Evolutionary conservation across 1,140 invertebrate genomes (phyloP).

Genomic region (Glomeris maerens): DNA sequence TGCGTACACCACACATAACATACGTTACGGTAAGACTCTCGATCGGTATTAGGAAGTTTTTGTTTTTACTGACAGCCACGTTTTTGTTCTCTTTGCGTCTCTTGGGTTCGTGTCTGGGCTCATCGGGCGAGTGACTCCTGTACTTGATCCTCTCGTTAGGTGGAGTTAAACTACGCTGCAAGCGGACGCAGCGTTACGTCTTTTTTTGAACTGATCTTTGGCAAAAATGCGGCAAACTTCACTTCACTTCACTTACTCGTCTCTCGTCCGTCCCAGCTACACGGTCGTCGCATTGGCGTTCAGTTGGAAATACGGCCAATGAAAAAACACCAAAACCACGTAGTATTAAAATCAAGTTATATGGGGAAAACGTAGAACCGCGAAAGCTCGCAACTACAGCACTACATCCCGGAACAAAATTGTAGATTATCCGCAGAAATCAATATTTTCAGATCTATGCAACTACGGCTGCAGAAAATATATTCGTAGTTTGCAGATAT

Average conservation of each 20-base stretch:
- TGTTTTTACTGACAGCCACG: no score
- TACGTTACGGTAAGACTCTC: no score
- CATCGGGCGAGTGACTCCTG: constrained; percentile 6
- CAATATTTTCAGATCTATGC: no score
- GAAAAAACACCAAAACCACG: background rate
- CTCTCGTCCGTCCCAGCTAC: constrained; percentile 8
- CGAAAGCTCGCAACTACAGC: no score
- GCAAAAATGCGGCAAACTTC: constrained; percentile 1
- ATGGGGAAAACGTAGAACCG: no score
- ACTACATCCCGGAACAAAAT: no score
- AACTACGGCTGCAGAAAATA: no score
- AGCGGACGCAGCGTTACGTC: background rate
- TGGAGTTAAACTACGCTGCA: constrained; percentile 8
- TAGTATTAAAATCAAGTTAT: no score
- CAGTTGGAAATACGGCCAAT: constrained; percentile 8
- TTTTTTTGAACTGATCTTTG: background rate
- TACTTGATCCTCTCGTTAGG: constrained; percentile 12
- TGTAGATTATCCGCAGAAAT: no score
- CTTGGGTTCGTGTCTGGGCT: no score
- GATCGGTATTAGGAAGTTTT: no score
- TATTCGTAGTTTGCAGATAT: no score
- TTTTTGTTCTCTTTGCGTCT: constrained; percentile 11
- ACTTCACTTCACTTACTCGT: constrained; percentile 9
- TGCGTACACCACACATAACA: constrained; percentile 40
- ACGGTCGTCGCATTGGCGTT: background rate